A percentile compares a stretch with the other conserved stretches of the same genome.
Conservation (phyloP, 2,113 vertebrate genomes). For the Sigmodon hispidus region DNA sequence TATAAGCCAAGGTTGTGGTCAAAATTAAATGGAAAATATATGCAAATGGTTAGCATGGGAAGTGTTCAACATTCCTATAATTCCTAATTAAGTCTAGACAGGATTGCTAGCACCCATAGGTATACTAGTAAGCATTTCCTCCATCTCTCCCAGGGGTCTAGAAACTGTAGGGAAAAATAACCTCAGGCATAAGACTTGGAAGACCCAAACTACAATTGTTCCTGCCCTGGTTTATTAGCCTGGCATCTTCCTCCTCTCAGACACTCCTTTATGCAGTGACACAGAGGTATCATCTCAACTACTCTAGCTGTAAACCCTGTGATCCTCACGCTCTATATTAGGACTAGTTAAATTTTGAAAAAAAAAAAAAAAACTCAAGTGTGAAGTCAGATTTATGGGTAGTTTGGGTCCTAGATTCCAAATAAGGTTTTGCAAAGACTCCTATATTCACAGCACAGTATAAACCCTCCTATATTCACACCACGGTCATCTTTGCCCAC, state of each 20-base stretch:
- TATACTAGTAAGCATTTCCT: not conserved
- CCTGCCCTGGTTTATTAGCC: not conserved
- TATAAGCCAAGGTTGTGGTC: not conserved
- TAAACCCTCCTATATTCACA: slow-evolving; percentile 15
- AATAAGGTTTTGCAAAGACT: slow-evolving; percentile 56
- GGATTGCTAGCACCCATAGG: not conserved
- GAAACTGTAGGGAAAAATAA: not conserved
- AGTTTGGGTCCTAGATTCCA: slow-evolving; percentile 41
- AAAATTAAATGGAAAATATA: not conserved
- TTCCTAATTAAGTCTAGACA: not conserved
- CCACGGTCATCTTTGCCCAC: not conserved
- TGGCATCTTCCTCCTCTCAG: slow-evolving; percentile 19
- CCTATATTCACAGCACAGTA: not conserved
- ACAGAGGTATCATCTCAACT: slow-evolving; percentile 19
- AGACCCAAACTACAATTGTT: not conserved
- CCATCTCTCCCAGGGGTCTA: not conserved
- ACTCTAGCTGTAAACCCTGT: slow-evolving; percentile 28
- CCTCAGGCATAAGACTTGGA: not conserved
- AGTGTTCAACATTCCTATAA: not conserved
- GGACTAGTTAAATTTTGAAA: slow-evolving; percentile 44
- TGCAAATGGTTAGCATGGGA: not conserved
- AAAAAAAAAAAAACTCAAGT: slow-evolving; percentile 13
- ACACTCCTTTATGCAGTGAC: slow-evolving; percentile 27
- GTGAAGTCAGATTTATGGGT: slow-evolving; percentile 44
- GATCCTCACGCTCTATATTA: slow-evolving; percentile 67